Conservation (phyloP, 2,888 invertebrate species). For the Onthophagus sagittarius region DNA sequence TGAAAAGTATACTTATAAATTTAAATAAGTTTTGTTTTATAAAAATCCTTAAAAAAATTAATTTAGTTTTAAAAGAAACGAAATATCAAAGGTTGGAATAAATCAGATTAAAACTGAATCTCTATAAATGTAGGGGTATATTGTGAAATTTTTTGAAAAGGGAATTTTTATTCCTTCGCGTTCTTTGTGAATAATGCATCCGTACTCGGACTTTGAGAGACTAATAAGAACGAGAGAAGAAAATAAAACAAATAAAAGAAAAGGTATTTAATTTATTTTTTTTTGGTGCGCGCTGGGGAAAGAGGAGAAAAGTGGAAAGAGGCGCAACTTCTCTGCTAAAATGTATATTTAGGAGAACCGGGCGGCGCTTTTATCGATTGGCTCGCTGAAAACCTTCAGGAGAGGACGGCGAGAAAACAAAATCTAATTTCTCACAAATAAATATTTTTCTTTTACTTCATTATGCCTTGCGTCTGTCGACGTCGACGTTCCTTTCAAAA, state of each 20-base stretch:
- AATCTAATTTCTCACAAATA: constrained; percentile 50
- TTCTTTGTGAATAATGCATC: constrained; percentile 39
- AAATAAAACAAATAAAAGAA: constrained; percentile 20
- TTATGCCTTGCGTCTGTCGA: constrained; percentile 49
- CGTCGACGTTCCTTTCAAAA: background rate
- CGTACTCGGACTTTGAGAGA: constrained; percentile 15
- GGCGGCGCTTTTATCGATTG: constrained; percentile 7
- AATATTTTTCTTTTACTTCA: constrained; percentile 50
- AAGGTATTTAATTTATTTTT: constrained; percentile 5
- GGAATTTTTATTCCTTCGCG: constrained; percentile 35
- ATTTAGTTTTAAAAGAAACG: constrained; percentile 1
- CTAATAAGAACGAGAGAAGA: constrained; percentile 28
- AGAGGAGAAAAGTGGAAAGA: background rate
- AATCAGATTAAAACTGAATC: constrained; percentile 2
- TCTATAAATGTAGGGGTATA: constrained; percentile 2
- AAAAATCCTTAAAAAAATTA: background rate
- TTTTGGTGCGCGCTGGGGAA: background rate
- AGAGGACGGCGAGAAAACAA: constrained; percentile 42
- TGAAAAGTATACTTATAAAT: background rate
- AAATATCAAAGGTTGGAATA: background rate
- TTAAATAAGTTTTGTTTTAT: constrained; percentile 14
- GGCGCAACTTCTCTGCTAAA: background rate
- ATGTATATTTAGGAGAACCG: constrained; percentile 2
- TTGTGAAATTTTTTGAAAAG: constrained; percentile 40
- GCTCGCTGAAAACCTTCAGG: constrained; percentile 43